Evolutionary conservation across 1,140 invertebrate species (phyloP).

Genomic region (Saxidomus purpurata): DNA sequence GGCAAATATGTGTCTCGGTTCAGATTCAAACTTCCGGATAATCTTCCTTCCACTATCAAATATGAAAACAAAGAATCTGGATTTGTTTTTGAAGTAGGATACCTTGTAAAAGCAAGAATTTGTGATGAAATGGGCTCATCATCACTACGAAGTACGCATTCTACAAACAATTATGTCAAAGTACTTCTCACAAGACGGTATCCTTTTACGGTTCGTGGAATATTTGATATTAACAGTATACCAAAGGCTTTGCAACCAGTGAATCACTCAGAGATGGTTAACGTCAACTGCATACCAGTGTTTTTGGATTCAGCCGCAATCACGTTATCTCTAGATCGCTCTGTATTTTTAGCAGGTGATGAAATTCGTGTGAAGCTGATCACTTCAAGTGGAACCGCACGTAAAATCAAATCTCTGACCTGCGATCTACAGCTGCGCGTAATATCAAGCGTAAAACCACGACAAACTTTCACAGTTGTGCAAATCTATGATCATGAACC

Average conservation of each 20-base stretch:
- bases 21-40: slow-evolving; percentile 75
- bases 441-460: slow-evolving; percentile 56
- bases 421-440: slow-evolving; percentile 75
- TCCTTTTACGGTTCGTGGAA: slow-evolving; percentile 73
- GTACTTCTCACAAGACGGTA: slow-evolving; percentile 74
- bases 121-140: slow-evolving; percentile 79
- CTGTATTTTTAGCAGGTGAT: slow-evolving; percentile 80
- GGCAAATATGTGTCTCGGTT: slow-evolving; percentile 83
- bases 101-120: slow-evolving; percentile 77
- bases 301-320: slow-evolving; percentile 67
- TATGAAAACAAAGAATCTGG: slow-evolving; percentile 77
- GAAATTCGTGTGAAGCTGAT: slow-evolving; percentile 77
- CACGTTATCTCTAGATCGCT: slow-evolving; percentile 74
- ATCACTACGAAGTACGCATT: slow-evolving; percentile 72
- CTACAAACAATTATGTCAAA: slow-evolving; percentile 75
- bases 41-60: slow-evolving; percentile 75
- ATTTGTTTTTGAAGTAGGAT: slow-evolving; percentile 77
- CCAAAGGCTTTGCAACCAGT: slow-evolving; percentile 74
- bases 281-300: slow-evolving; percentile 65
- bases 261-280: slow-evolving; percentile 70
- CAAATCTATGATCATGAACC: slow-evolving; percentile 71
- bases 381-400: slow-evolving; percentile 60
- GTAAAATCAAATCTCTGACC: slow-evolving; percentile 73
- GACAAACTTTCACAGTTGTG: slow-evolving; percentile 67
- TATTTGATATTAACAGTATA: slow-evolving; percentile 77